Percentiles rank a stretch among this genome's conserved stretches.
Evolutionary conservation across 1,140 invertebrate species (phyloP).

Genomic region (Stenopsyche tienmushanensis): DNA sequence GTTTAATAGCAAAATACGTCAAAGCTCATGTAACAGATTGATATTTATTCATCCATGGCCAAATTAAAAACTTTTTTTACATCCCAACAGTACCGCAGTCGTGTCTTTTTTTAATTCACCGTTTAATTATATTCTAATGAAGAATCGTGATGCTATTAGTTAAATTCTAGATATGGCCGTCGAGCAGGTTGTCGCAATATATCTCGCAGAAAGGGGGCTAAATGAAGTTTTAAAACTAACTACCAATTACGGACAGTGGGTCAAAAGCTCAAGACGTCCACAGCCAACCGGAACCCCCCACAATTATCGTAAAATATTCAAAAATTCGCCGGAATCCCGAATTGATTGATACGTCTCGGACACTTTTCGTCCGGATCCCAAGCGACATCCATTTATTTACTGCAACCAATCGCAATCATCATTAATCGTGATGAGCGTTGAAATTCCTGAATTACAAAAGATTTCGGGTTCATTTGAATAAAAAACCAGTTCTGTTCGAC

Average conservation of each 20-base stretch:
- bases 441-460: conserved; percentile 26
- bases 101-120: no score
- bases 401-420: conserved; percentile 15
- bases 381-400: neutral
- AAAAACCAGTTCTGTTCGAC: conserved; percentile 4
- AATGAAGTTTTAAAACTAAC: neutral
- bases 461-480: conserved; percentile 22
- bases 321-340: neutral
- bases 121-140: no score
- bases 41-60: no score
- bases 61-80: no score
- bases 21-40: no score
- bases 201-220: neutral
- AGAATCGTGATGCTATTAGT: no score
- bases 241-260: neutral
- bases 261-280: neutral
- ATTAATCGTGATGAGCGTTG: conserved; percentile 19
- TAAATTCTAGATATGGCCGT: no score
- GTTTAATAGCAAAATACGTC: no score
- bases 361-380: neutral
- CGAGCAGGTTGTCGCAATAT: no score
- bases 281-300: neutral
- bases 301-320: neutral
- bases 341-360: conserved; percentile 1
- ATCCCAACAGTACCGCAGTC: no score